Conservation (phyloP, 2,113 vertebrate species). For the Halcyon malimbica region DNA sequence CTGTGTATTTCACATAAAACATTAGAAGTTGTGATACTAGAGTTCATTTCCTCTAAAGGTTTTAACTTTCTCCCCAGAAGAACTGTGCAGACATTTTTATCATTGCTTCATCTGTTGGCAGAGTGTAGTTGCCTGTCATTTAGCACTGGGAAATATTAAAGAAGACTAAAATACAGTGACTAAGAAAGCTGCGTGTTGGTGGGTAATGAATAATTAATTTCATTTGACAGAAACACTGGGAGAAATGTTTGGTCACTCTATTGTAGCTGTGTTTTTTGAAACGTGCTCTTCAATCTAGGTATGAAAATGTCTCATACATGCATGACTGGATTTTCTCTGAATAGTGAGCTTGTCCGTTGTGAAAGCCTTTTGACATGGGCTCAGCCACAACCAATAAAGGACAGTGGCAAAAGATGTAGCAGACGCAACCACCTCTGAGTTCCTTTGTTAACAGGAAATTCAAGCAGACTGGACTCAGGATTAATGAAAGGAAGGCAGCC, state of each 20-base stretch:
- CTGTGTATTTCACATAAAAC: background rate
- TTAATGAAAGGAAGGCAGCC: constrained; percentile 34
- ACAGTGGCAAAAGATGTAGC: constrained; percentile 30
- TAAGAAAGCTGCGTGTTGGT: background rate
- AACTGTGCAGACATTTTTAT: background rate
- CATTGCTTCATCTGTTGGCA: background rate
- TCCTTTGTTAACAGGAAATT: constrained; percentile 41
- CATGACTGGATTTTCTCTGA: constrained; percentile 45
- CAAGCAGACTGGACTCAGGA: constrained; percentile 38
- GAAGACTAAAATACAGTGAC: background rate
- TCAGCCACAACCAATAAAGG: constrained; percentile 30
- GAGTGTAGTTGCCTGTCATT: background rate
- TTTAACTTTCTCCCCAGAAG: background rate
- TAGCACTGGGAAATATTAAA: background rate
- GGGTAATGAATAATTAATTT: constrained; percentile 22
- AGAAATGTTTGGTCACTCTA: constrained; percentile 43
- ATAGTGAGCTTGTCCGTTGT: background rate
- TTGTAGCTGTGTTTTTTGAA: constrained; percentile 21
- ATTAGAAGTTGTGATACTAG: background rate
- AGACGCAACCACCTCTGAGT: constrained; percentile 34
- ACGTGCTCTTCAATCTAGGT: constrained; percentile 20
- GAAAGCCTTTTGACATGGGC: constrained; percentile 44
- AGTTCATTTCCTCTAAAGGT: background rate
- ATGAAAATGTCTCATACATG: constrained; percentile 8
- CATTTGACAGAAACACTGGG: background rate